Evolutionary conservation across 2,888 invertebrate species (phyloP).

Genomic region (Trichacis sp.): DNA sequence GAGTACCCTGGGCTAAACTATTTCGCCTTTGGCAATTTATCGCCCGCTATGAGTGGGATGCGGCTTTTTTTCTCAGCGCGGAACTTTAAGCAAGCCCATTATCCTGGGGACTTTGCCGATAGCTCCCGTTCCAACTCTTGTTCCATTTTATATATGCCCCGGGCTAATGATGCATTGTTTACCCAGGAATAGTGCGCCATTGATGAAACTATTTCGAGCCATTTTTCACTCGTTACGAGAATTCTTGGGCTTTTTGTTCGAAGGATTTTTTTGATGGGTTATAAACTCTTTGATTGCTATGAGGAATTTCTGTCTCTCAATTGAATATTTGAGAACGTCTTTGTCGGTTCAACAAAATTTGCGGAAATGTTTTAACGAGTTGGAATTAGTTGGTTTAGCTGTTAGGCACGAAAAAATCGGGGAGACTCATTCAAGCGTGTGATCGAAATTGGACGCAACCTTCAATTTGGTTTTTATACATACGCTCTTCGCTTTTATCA

Average conservation of each 20-base stretch:
- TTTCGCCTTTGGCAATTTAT: conserved; percentile 54
- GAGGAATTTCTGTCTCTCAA: too few relatives aligned
- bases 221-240: background rate
- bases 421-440: too few relatives aligned
- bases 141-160: conserved; percentile 32
- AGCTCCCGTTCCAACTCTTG: conserved; percentile 26
- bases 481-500: too few relatives aligned
- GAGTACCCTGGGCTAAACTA: conserved; percentile 48
- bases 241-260: background rate
- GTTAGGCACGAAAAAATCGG: too few relatives aligned
- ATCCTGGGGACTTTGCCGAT: conserved; percentile 25
- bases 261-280: background rate
- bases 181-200: conserved; percentile 38
- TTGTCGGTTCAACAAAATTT: too few relatives aligned
- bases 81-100: conserved; percentile 34
- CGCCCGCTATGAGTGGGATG: conserved; percentile 39
- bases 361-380: too few relatives aligned
- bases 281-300: too few relatives aligned
- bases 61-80: conserved; percentile 30
- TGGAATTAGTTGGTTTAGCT: too few relatives aligned
- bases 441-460: too few relatives aligned
- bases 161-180: conserved; percentile 48
- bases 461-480: too few relatives aligned
- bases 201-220: conserved; percentile 43
- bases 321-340: too few relatives aligned